These are phyloP conservation scores for Montipora sp. DNA, from an alignment of 64 coral and sea anemone genomes.

Conservation along the genomic window DNA sequence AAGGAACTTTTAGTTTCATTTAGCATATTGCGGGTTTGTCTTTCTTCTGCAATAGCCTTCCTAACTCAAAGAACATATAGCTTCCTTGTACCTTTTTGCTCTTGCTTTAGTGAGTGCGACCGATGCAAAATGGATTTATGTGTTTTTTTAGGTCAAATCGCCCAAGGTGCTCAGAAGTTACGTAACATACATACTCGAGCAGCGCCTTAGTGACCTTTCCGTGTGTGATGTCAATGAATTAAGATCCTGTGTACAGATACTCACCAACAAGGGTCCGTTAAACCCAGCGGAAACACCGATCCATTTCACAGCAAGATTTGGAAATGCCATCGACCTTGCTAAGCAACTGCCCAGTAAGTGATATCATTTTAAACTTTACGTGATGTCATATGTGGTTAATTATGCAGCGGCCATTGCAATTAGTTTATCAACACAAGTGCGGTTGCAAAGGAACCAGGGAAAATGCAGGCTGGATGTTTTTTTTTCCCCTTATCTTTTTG, in stretches of 20 bases:
- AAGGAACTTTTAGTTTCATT: neutral
- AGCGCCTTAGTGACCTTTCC: constrained; percentile 46
- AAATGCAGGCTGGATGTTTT: no score
- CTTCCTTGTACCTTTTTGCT: no score
- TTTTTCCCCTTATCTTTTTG: no score
- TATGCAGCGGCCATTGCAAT: neutral
- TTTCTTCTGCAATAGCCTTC: no score
- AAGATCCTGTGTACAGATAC: constrained; percentile 65
- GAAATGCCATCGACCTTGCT: constrained; percentile 70
- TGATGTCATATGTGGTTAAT: neutral
- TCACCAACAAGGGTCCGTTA: constrained; percentile 79
- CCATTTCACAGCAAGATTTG: constrained; percentile 85
- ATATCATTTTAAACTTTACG: neutral
- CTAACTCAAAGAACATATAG: no score
- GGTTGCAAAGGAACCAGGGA: no score
- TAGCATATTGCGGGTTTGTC: no score
- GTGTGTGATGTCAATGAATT: constrained; percentile 83
- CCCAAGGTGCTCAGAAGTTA: constrained; percentile 71
- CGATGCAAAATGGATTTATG: neutral
- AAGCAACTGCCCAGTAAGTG: constrained; percentile 70
- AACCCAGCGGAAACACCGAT: constrained; percentile 69
- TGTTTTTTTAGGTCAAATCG: constrained; percentile 55
- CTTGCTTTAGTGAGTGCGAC: neutral
- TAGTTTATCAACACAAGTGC: neutral
- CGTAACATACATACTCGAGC: constrained; percentile 69